These are phyloP conservation scores for Saccopteryx bilineata DNA, from an alignment of 2,113 vertebrate species.

Conservation along the genomic window DNA sequence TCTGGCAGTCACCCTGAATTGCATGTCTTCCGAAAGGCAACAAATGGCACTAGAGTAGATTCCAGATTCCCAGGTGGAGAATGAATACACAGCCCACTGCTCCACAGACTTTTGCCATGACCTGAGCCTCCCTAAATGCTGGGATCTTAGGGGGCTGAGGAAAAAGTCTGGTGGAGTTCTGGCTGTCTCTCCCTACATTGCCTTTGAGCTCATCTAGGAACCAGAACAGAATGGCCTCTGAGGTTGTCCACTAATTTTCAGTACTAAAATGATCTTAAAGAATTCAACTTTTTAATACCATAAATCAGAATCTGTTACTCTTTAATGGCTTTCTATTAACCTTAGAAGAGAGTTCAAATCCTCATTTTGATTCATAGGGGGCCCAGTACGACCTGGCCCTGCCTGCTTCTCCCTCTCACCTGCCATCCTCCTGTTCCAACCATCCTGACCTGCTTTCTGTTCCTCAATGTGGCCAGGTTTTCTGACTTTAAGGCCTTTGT, in stretches of 20 bases:
- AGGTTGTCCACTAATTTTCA: not conserved
- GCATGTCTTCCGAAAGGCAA: not conserved
- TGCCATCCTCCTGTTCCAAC: not conserved
- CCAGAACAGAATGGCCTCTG: not conserved
- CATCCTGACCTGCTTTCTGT: not conserved
- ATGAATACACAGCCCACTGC: too few species aligned
- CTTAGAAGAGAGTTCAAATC: not conserved
- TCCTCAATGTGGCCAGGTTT: not conserved
- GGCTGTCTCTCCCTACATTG: not conserved
- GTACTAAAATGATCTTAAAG: not conserved
- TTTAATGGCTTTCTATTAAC: not conserved
- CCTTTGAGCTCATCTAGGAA: not conserved
- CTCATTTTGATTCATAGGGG: not conserved
- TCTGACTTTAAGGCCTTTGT: not conserved
- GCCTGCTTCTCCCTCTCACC: not conserved
- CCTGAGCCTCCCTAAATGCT: not conserved
- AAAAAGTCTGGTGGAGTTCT: not conserved
- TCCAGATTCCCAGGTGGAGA: not conserved
- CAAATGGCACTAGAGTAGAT: not conserved
- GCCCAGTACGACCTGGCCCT: not conserved
- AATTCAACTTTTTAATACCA: not conserved
- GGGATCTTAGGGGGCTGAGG: not conserved
- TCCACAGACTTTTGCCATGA: not conserved
- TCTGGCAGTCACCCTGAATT: not conserved
- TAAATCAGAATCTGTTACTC: not conserved